Base-by-base conservation (phyloP, 2,797 vertebrate species). In the Falco peregrinus region DNA sequence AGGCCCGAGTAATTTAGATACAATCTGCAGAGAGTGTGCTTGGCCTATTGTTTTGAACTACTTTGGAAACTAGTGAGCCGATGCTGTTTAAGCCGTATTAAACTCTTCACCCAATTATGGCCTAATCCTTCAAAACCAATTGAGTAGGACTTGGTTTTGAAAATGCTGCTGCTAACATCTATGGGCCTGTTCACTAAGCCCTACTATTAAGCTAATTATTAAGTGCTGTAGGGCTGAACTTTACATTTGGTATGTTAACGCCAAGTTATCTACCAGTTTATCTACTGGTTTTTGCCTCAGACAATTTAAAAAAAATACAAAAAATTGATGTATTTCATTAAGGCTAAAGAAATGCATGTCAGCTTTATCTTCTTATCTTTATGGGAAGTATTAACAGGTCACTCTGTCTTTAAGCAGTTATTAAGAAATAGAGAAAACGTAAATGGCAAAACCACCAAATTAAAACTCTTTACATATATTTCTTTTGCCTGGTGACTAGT, bases 1-100 rank as follows among this genome's bases (percentile, higher is more conserved):
- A 84, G 25, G 86, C 68, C 73, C 51, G 65, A 93, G 43, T 57
- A 85, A 82, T 97, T 90, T 81, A 91, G 91, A 90, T 96, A 47
- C 29, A 79, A 96, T 93, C 80, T 94, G 31, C 76, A 26, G 60
- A 35, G 61, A 48, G 7, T 8, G 12, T 91, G 51, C 57, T 67
- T 93, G 83, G 54, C 51, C 22, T 93, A 1, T 89, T 95, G 89
- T 95, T 95, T 95, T 69, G 37, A 94, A 48, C 39, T 88, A 28
- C 65, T 88, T 94, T 59, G 67, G 61, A 86, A 94, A 53, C 65
- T 86, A 73, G 39, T 79, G 85, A 95, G 64, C 47, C 2, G 1
- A n/a, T 78, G 39, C 65, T 81, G 69, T 57, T 94, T 84, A 81
- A 13, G 3, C 26, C 0, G 0, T 61, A 75, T 93, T 95, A 90